Evolutionary conservation across 2,797 vertebrate genomes (phyloP).

Genomic region (Thalassophryne amazonica): DNA sequence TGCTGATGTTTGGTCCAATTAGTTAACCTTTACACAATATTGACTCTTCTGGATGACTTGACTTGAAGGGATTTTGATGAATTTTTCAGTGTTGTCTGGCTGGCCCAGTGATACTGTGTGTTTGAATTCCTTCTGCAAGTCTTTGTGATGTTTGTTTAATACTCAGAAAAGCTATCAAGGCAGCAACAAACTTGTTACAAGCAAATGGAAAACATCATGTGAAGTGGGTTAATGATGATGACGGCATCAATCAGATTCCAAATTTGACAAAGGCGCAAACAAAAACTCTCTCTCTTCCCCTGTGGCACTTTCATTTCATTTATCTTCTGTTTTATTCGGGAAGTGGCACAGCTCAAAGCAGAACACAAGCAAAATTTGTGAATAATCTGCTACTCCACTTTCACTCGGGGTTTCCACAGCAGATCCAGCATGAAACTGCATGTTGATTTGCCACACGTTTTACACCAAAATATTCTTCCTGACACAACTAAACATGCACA

Average conservation of each 20-base stretch:
- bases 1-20: slow-evolving; percentile 36
- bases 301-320: slow-evolving; percentile 20
- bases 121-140: slow-evolving; percentile 29
- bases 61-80: slow-evolving; percentile 41
- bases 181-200: slow-evolving; percentile 16
- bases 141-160: slow-evolving; percentile 41
- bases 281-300: slow-evolving; percentile 27
- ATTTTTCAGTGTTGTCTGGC: slow-evolving; percentile 23
- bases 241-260: slow-evolving; percentile 25
- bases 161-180: slow-evolving; percentile 22
- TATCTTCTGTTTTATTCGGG: slow-evolving; percentile 22
- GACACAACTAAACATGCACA: too few relatives aligned
- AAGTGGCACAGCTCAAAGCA: slow-evolving; percentile 26
- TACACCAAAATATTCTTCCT: too few relatives aligned
- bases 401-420: too few relatives aligned
- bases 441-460: too few relatives aligned
- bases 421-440: too few relatives aligned
- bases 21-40: slow-evolving; percentile 39
- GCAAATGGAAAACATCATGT: slow-evolving; percentile 26
- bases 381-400: slow-evolving; percentile 9
- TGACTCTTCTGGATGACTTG: slow-evolving; percentile 32
- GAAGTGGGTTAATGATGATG: slow-evolving; percentile 4
- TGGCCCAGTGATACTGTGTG: slow-evolving; percentile 23
- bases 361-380: slow-evolving; percentile 37
- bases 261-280: slow-evolving; percentile 27